Base-by-base conservation (phyloP, 37 sponge, comb jelly and placozoan genomes). In the Beroe forskalii region DNA sequence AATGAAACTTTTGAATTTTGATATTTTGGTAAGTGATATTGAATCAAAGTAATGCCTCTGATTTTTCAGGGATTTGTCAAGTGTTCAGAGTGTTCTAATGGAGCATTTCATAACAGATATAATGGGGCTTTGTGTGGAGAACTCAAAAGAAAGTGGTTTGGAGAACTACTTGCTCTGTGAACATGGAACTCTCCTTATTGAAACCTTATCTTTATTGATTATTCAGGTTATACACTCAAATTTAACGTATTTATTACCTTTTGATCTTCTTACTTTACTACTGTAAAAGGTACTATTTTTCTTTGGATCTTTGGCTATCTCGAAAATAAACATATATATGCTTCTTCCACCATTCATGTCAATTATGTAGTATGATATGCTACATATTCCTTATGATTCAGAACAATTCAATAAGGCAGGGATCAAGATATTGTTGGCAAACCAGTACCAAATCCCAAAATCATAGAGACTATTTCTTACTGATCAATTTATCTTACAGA, bases 11-110 rank as follows among this genome's bases (percentile, higher is more conserved):
- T n/a, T n/a, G n/a, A n/a, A n/a, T n/a, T n/a, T n/a, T n/a, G n/a
- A n/a, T n/a, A n/a, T n/a, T n/a, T n/a, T n/a, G n/a, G n/a, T n/a
- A n/a, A n/a, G n/a, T n/a, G n/a, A n/a, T n/a, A n/a, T n/a, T n/a
- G n/a, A n/a, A n/a, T n/a, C n/a, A n/a, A n/a, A n/a, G n/a, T n/a
- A n/a, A n/a, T n/a, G n/a, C n/a, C n/a, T 28, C 24, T 32, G 8
- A 33, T 43, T 12, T 80, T 43, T 42, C 86, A 80, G 86, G 55
- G 86, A 80, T n/a, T 38, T 80, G 86, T 40, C 55, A 17, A 80
- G 86, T 44, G 86, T 80, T 4, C 86, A 80, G 86, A 80, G 86
- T 44, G 86, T 80, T 20, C 86, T 80, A 0, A 44, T 80, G 86
- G 86, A 44, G 20, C 55, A 80, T n/a, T 80, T 80, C 48, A 44